Evolutionary conservation across 2,888 invertebrate species (phyloP).

Genomic region (Andrena hattorfiana): DNA sequence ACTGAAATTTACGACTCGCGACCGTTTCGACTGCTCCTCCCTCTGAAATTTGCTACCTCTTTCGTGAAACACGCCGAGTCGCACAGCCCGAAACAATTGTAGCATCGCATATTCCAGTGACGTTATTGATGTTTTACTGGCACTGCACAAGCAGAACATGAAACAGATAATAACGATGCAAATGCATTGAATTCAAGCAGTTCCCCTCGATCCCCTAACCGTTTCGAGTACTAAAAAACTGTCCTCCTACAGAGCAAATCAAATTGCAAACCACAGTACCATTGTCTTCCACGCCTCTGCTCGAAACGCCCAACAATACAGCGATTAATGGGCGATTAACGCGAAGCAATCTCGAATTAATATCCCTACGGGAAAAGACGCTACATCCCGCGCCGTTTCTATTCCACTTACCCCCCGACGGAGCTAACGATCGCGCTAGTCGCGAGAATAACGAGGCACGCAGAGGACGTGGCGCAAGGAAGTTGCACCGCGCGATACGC

Average conservation of each 20-base stretch:
- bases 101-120: neutral
- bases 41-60: neutral
- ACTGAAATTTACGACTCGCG: conserved; percentile 11
- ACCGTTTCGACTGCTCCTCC: neutral
- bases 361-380: conserved; percentile 1
- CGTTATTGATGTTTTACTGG: too few relatives aligned
- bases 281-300: neutral
- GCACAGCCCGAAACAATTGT: too few relatives aligned
- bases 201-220: too few relatives aligned
- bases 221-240: too few relatives aligned
- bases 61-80: neutral
- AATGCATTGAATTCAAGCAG: too few relatives aligned
- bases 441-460: conserved; percentile 46
- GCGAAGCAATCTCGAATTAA: conserved; percentile 16
- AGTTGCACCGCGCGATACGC: conserved; percentile 24
- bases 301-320: neutral
- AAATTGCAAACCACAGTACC: neutral
- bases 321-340: conserved; percentile 42
- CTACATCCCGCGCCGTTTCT: neutral
- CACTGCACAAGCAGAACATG: too few relatives aligned
- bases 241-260: too few relatives aligned
- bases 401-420: conserved; percentile 1
- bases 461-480: conserved; percentile 32
- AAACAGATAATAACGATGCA: too few relatives aligned
- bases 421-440: conserved; percentile 52